phyloP scores from a whole-genome alignment of 2,888 invertebrate species.

The Nemapogon koenigi region DNA sequence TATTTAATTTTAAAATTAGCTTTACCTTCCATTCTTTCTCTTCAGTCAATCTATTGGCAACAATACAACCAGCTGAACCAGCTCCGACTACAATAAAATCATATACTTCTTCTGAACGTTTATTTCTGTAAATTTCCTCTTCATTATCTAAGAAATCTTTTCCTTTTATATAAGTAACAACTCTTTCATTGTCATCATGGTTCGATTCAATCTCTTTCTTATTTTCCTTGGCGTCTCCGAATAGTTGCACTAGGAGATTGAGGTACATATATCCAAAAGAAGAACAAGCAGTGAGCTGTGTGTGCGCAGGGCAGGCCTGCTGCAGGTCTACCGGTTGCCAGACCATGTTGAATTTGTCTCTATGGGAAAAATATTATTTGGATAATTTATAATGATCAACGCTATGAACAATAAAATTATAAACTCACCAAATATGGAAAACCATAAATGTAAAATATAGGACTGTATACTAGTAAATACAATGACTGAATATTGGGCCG shows the following conservation, averaged over 20 bases:
- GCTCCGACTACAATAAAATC: constrained; percentile 46
- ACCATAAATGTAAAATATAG: no score
- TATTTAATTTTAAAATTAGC: constrained; percentile 6
- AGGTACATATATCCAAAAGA: constrained; percentile 31
- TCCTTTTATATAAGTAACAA: neutral
- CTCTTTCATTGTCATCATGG: neutral
- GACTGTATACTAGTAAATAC: no score
- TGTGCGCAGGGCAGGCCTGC: constrained; percentile 22
- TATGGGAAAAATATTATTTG: no score
- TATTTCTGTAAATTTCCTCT: neutral
- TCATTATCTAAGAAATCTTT: constrained; percentile 9
- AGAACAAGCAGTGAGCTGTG: constrained; percentile 29
- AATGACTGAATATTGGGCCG: no score
- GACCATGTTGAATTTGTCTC: constrained; percentile 19
- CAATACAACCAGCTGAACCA: constrained; percentile 37
- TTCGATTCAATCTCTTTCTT: constrained; percentile 9
- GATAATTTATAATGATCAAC: no score
- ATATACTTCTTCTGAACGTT: constrained; percentile 20
- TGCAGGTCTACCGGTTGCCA: constrained; percentile 23
- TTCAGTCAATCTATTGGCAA: constrained; percentile 34
- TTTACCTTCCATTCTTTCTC: constrained; percentile 30
- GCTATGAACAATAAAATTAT: no score
- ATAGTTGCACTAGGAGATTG: constrained; percentile 29
- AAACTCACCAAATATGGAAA: no score
- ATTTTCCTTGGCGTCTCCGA: constrained; percentile 27